phyloP scores from a whole-genome alignment of 2,113 vertebrate genomes.

The Phoenicopterus ruber region DNA sequence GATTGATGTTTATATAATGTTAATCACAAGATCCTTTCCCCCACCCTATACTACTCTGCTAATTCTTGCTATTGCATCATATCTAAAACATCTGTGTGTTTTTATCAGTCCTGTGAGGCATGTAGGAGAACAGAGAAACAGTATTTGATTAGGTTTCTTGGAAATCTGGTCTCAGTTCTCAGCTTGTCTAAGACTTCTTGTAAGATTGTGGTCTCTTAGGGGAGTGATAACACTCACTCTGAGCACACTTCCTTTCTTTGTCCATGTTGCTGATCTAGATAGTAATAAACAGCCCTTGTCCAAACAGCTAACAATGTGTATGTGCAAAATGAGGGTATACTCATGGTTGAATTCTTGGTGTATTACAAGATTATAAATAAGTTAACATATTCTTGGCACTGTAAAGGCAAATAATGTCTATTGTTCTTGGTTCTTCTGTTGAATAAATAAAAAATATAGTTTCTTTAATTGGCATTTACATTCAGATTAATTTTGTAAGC shows the following conservation, averaged over 20 bases:
- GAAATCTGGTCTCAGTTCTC: neutral
- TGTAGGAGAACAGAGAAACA: neutral
- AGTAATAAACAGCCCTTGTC: neutral
- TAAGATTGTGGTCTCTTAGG: neutral
- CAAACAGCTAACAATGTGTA: neutral
- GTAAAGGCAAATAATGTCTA: neutral
- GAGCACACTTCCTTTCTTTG: neutral
- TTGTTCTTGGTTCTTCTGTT: neutral
- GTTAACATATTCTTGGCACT: neutral
- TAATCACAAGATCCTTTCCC: neutral
- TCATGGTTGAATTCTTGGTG: neutral
- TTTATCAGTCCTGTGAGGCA: neutral
- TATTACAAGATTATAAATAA: neutral
- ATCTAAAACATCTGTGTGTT: neutral
- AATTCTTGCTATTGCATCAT: neutral
- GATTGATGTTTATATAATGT: neutral
- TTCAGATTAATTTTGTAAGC: neutral
- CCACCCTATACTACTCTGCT: neutral
- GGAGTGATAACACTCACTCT: neutral
- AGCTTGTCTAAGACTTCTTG: neutral
- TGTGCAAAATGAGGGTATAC: neutral
- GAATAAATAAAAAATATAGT: neutral
- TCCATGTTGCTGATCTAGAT: neutral
- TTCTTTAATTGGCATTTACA: neutral
- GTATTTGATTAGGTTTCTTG: slow-evolving; percentile 31